Conservation (phyloP, 2,113 vertebrate genomes). For the Chaetodon trifascialis region DNA sequence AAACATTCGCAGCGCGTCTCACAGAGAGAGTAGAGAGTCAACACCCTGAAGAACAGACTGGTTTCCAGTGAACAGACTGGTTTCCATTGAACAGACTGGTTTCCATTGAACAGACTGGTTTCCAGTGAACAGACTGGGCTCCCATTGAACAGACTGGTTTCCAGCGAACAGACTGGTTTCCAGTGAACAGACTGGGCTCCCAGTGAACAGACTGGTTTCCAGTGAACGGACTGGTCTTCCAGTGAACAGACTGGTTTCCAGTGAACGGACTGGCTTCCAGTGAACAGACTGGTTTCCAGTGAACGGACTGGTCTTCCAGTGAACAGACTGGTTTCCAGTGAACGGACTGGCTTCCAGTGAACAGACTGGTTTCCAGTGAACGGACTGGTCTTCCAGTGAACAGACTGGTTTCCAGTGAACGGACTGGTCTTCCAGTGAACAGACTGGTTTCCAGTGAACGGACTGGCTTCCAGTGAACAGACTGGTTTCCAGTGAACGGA, state of each 20-base stretch:
- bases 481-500: constrained; percentile 3
- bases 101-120: no score
- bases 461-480: constrained; percentile 33
- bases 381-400: no score
- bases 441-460: constrained; percentile 8
- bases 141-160: no score
- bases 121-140: constrained; percentile 36
- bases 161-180: no score
- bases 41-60: neutral
- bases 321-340: constrained; percentile 10
- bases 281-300: constrained; percentile 12
- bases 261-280: constrained; percentile 24
- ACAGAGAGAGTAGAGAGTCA: no score
- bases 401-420: constrained; percentile 12
- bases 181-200: constrained; percentile 41
- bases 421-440: no score
- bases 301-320: no score
- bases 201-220: no score
- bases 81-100: constrained; percentile 33
- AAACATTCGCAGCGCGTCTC: neutral
- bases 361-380: constrained; percentile 12
- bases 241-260: constrained; percentile 10
- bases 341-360: constrained; percentile 27
- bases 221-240: no score
- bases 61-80: constrained; percentile 38